Conservation (phyloP, 2,797 vertebrate species). For the Sebastes oblongus region DNA sequence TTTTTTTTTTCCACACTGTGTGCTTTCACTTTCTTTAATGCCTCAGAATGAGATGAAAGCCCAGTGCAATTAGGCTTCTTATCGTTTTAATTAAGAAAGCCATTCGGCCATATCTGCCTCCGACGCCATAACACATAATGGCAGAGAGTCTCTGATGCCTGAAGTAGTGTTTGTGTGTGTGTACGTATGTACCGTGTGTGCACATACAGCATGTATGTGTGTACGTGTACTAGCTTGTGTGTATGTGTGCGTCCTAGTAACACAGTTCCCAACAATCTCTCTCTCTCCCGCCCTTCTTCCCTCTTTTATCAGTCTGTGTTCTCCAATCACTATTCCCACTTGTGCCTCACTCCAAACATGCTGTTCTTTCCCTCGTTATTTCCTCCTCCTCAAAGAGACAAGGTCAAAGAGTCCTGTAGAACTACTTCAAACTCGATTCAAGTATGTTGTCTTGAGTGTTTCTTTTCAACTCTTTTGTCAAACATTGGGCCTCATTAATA, state of each 20-base stretch:
- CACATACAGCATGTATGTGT: background rate
- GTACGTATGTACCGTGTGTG: background rate
- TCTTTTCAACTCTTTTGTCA: conserved; percentile 46
- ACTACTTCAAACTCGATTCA: conserved; percentile 68
- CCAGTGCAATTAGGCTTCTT: conserved; percentile 85
- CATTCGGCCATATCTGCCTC: conserved; percentile 83
- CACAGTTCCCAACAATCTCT: conserved; percentile 73
- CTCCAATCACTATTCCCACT: conserved; percentile 71
- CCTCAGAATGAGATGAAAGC: conserved; percentile 77
- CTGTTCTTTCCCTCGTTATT: conserved; percentile 67
- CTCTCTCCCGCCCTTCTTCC: conserved; percentile 49
- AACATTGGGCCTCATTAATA: conserved; percentile 41
- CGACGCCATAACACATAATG: conserved; percentile 78
- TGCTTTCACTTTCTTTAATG: conserved; percentile 78
- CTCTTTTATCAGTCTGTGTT: conserved; percentile 73
- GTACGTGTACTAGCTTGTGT: conserved; percentile 13
- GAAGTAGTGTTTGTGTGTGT: conserved; percentile 64
- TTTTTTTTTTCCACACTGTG: conserved; percentile 64
- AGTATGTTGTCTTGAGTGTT: conserved; percentile 46
- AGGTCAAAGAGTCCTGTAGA: conserved; percentile 70
- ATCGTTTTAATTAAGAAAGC: conserved; percentile 88
- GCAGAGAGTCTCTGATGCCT: conserved; percentile 77
- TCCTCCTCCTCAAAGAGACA: conserved; percentile 66
- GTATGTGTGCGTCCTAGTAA: conserved; percentile 60
- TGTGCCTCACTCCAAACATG: conserved; percentile 71